Evolutionary conservation across 2,113 vertebrate species (phyloP).

Genomic region (Centropristis striata): DNA sequence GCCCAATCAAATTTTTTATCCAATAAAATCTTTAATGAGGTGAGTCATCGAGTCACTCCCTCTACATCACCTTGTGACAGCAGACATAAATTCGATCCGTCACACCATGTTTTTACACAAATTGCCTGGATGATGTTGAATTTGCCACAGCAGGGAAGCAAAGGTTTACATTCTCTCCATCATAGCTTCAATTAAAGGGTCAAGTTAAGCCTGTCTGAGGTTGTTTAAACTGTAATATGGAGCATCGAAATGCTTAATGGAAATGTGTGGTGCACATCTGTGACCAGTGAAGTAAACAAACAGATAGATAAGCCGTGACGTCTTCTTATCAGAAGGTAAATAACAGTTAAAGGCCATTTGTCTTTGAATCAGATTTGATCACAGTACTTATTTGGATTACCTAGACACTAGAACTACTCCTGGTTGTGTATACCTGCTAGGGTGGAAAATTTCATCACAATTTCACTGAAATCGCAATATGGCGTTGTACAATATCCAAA

Average conservation of each 20-base stretch:
- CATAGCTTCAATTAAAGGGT: conserved; percentile 16
- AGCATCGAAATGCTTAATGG: neutral
- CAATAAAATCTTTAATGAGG: conserved; percentile 72
- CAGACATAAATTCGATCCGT: conserved; percentile 62
- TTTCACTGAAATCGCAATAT: neutral
- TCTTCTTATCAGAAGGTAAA: neutral
- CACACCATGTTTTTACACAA: conserved; percentile 62
- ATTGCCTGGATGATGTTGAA: conserved; percentile 34
- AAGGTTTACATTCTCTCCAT: conserved; percentile 26
- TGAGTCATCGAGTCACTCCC: conserved; percentile 54
- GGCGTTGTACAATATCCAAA: no score
- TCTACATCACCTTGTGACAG: conserved; percentile 54
- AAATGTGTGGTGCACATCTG: neutral
- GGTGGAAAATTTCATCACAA: no score
- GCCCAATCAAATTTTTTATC: conserved; percentile 56
- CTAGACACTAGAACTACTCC: neutral
- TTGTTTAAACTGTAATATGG: neutral
- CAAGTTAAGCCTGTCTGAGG: conserved; percentile 5
- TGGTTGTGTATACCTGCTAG: neutral
- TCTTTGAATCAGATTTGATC: neutral
- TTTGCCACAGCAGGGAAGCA: conserved; percentile 10
- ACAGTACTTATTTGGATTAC: neutral
- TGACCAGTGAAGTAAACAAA: conserved; percentile 2
- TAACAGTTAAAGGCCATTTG: neutral
- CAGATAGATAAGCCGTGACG: neutral